Conservation (phyloP, 1,140 invertebrate species). For the Microvelia longipes region DNA sequence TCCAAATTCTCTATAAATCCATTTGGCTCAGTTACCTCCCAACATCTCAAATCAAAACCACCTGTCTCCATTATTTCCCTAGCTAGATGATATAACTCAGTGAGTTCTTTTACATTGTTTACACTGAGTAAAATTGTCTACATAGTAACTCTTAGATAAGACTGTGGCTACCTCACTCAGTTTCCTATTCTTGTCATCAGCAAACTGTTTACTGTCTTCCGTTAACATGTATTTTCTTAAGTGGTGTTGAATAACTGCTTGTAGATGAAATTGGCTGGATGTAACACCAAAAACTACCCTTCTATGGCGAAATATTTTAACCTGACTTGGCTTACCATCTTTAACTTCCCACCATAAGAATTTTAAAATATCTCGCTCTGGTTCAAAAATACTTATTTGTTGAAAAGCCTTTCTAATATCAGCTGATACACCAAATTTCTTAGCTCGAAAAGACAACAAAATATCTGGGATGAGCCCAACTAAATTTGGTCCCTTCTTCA, state of each 20-base stretch:
- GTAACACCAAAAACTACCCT: slow-evolving; percentile 7
- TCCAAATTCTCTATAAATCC: background rate
- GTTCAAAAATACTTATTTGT: too few relatives aligned
- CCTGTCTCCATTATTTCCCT: slow-evolving; percentile 1
- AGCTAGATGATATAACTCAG: background rate
- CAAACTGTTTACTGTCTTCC: background rate
- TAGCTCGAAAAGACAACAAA: too few relatives aligned
- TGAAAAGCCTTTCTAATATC: too few relatives aligned
- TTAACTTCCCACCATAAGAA: too few relatives aligned
- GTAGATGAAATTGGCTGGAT: slow-evolving; percentile 1
- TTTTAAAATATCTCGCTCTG: too few relatives aligned
- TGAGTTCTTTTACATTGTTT: background rate
- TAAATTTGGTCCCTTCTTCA: slow-evolving; percentile 6
- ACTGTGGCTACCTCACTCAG: background rate
- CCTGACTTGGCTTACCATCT: background rate
- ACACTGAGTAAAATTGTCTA: slow-evolving; percentile 5
- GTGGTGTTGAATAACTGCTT: slow-evolving; percentile 1
- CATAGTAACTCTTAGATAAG: slow-evolving; percentile 1
- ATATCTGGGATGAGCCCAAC: background rate
- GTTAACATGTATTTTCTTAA: too few relatives aligned
- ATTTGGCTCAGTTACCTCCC: background rate
- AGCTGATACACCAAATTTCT: too few relatives aligned
- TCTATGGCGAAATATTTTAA: slow-evolving; percentile 1
- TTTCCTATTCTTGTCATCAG: background rate
- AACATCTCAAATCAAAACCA: background rate